Evolutionary conservation across 2,888 invertebrate genomes (phyloP).

Genomic region (Eupithecia tripunctaria): DNA sequence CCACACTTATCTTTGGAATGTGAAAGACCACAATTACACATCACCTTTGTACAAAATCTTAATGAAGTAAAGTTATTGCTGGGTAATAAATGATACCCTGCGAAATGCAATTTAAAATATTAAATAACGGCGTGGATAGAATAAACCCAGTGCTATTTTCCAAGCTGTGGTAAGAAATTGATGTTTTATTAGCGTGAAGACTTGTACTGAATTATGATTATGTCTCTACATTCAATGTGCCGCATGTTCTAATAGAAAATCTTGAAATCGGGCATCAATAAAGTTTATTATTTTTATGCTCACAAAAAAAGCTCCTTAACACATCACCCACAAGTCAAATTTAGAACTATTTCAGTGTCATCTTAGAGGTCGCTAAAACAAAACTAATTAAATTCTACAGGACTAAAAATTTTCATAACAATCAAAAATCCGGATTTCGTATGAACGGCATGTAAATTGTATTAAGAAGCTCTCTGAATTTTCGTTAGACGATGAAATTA

Average conservation of each 20-base stretch:
- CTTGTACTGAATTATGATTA: slow-evolving; percentile 45
- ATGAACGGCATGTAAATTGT: too few relatives aligned
- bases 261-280: neutral
- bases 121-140: slow-evolving; percentile 9
- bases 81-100: slow-evolving; percentile 50
- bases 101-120: slow-evolving; percentile 53
- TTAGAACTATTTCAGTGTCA: too few relatives aligned
- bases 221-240: slow-evolving; percentile 22
- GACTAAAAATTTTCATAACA: too few relatives aligned
- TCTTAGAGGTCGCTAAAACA: too few relatives aligned
- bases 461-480: too few relatives aligned
- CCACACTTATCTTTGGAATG: slow-evolving; percentile 12
- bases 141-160: slow-evolving; percentile 52
- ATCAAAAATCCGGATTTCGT: too few relatives aligned
- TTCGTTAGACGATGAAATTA: too few relatives aligned
- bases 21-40: slow-evolving; percentile 30
- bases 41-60: slow-evolving; percentile 23
- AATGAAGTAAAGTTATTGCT: slow-evolving; percentile 45
- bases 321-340: too few relatives aligned
- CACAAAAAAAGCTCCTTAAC: too few relatives aligned
- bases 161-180: slow-evolving; percentile 55
- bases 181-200: slow-evolving; percentile 58
- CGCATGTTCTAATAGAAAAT: slow-evolving; percentile 33
- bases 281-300: too few relatives aligned
- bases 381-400: too few relatives aligned